Base-by-base conservation (phyloP, 2,888 invertebrate species). In the Drosophila rubida region DNA sequence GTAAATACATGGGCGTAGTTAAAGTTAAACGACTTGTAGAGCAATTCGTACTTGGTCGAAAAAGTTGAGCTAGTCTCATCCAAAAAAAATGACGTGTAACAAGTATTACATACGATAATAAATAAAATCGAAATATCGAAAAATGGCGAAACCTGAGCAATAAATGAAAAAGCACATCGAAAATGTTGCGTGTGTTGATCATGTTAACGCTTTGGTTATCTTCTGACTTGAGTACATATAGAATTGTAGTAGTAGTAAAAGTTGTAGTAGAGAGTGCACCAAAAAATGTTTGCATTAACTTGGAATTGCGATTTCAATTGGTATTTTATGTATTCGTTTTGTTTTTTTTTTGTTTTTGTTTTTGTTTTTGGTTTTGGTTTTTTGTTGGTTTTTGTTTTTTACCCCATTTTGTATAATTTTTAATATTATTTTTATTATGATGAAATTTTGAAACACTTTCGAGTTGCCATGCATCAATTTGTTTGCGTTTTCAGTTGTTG, bases 101-200 rank as follows among this genome's bases (percentile, higher is more conserved):
- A 32, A n/a, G 4, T 32, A 32, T 32, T 30, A 30, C 30, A 55
- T 48, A 65, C 57, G 58, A 74, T 32, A 42, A 19, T 22, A 35
- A 64, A 65, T 19, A 23, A 13, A 41, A n/a, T 32, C 32, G 32
- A 32, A 32, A 35, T 13, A 41, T 45, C 19, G 42, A 44, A 39
- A 49, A 48, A 32, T 32, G 42, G 30, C 58, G 59, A 75, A 68
- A 73, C 62, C 61, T 74, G 69, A 59, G 78, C 41, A 70, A 59
- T 22, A 25, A 68, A 14, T 32, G 19, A 70, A 73, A 73, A 80
- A 78, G 75, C 81, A 69, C 75, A 78, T 80, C 65, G 65, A 82
- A 76, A 80, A 72, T 44, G 63, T 37, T 45, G 14, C 19, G 13
- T 44, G 13, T 49, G 22, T 22, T 14, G 14, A 32, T 37, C 13